Evolutionary conservation across 35 echinoderm and acorn worm species (phyloP), one percentile per base, ranked within the genome.

Genomic region (Patiria miniata): DNA sequence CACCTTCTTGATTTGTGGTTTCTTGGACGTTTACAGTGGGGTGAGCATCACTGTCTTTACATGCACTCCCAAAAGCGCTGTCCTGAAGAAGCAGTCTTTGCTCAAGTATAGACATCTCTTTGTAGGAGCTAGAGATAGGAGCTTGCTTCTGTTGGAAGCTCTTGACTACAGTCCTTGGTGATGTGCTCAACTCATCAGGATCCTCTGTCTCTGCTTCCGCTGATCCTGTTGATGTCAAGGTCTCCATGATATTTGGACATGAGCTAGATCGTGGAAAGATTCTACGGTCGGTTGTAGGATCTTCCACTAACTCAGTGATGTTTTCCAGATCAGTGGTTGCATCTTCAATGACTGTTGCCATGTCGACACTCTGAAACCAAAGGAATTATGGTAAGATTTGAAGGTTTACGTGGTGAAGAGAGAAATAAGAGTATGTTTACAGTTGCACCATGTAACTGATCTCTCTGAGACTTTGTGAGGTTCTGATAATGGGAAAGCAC

Each of bases 111-210:
- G 89, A 88, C 8, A 81, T 68, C 19, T 95, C 93, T 39, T 95
- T 95, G 86, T 91, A 95, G 17, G 93, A 95, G 36, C 93, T 91
- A 16, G 93, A 90, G 0, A 81, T 83, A 39, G 88, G 93, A 6
- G 81, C 73, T 3, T 58, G 36, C 21, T 95, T 85, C 33, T 89
- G 39, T 26, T 88, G 58, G 47, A 84, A 88, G 50, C 80, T 39
- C 22, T 78, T 37, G 16, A 86, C 90, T 22, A 92, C 52, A 1
- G 85, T 58, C 77, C 89, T 81, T 12, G 93, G 93, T 23, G 93
- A 95, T 1, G 90, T 91, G 18, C 88, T 69, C 5, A 84, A 17
- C 3, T 3, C 5, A 1, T 82, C 50, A 23, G 2, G 40, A 44
- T 82, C 40, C 17, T 61, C 57, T 28, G 51, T 73, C 29, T 34